Evolutionary conservation across 92 coral and sea anemone species (phyloP).

Genomic region (Zoanthus solanderi): DNA sequence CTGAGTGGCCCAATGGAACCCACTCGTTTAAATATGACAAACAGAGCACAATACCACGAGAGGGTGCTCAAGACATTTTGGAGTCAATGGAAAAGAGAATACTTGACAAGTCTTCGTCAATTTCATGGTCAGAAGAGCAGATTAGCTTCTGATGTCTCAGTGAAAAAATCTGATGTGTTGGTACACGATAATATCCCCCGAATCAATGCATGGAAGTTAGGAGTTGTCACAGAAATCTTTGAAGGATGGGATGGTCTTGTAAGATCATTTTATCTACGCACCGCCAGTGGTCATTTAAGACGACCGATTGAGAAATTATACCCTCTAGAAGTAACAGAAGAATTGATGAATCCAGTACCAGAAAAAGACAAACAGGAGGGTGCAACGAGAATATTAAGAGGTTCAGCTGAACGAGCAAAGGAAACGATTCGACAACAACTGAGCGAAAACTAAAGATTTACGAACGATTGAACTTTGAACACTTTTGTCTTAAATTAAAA

Average conservation of each 20-base stretch:
- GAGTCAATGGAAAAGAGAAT: background rate
- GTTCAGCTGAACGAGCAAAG: slow-evolving; percentile 3
- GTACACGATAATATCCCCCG: slow-evolving; percentile 44
- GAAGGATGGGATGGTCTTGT: slow-evolving; percentile 50
- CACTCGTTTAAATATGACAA: no score
- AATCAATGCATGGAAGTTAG: slow-evolving; percentile 45
- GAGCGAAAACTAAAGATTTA: slow-evolving; percentile 12
- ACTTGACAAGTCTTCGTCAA: background rate
- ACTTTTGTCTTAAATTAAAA: slow-evolving; percentile 1
- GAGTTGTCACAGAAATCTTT: slow-evolving; percentile 33
- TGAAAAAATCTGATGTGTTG: background rate
- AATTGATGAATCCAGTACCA: background rate
- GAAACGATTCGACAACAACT: slow-evolving; percentile 11
- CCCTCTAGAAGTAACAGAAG: background rate
- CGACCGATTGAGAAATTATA: no score
- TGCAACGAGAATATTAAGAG: slow-evolving; percentile 3
- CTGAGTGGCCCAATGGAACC: background rate
- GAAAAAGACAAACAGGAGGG: slow-evolving; percentile 1
- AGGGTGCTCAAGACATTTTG: background rate
- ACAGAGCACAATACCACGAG: background rate
- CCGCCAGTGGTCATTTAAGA: no score
- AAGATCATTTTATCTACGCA: slow-evolving; percentile 23
- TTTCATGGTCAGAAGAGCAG: background rate
- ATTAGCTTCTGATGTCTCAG: background rate
- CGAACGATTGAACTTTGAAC: background rate